Evolutionary conservation across 2,113 vertebrate genomes (phyloP).

Genomic region (Murina feae): DNA sequence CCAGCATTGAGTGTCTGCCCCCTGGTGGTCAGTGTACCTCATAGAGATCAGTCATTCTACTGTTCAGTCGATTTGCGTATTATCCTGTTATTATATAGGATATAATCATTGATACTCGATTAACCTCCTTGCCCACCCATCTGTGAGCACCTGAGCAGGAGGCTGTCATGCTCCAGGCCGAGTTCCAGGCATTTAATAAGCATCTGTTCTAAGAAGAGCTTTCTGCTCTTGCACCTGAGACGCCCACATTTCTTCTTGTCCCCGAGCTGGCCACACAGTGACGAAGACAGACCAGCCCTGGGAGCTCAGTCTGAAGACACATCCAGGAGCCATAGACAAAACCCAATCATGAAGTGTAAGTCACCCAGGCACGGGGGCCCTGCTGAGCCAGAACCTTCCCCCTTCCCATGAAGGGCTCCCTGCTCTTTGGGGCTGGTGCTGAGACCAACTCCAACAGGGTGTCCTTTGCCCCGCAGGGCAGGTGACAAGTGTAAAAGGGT

Average conservation of each 20-base stretch:
- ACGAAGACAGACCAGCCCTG: neutral
- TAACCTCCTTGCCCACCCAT: neutral
- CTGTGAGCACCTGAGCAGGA: neutral
- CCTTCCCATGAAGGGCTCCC: neutral
- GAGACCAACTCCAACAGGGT: neutral
- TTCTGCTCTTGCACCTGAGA: neutral
- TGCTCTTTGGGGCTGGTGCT: neutral
- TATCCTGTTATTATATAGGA: no score
- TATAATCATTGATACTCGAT: rapidly evolving
- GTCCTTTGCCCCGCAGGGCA: neutral
- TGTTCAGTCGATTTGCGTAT: no score
- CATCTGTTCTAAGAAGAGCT: neutral
- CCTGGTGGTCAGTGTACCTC: no score
- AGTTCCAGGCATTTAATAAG: neutral
- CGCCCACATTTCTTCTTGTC: rapidly evolving
- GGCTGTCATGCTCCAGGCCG: neutral
- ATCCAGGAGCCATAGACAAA: no score
- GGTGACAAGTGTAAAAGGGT: neutral
- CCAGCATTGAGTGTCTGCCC: no score
- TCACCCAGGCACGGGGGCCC: neutral
- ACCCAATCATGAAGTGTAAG: neutral
- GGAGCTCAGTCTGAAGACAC: neutral
- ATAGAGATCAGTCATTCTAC: no score
- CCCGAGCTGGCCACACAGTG: neutral
- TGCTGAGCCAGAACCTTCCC: neutral